Percentiles rank a stretch among this genome's conserved stretches.
Conservation (phyloP, 1,140 invertebrate genomes). For the Dreissena polymorpha region DNA sequence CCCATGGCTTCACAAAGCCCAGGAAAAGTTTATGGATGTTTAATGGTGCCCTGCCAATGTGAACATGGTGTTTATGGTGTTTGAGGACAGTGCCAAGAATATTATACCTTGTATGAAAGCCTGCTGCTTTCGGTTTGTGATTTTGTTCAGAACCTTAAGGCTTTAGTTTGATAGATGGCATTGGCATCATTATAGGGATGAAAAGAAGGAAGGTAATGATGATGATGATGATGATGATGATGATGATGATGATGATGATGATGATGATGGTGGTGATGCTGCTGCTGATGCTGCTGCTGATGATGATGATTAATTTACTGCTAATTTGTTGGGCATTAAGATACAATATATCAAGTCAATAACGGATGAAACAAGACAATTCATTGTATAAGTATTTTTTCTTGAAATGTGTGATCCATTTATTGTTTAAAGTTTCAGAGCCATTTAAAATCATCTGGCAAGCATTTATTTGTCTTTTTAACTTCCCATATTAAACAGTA, state of each 20-base stretch:
- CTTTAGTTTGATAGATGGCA: too few species aligned
- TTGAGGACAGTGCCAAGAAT: neutral
- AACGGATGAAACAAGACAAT: too few species aligned
- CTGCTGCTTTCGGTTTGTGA: too few species aligned
- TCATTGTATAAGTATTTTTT: too few species aligned
- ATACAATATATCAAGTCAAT: too few species aligned
- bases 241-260: conserved; percentile 23
- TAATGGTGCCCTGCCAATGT: neutral
- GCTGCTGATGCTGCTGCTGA: conserved; percentile 5
- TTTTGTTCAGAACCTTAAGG: too few species aligned
- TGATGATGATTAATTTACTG: conserved; percentile 1
- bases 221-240: conserved; percentile 30
- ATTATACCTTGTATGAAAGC: neutral
- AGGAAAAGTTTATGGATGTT: neutral
- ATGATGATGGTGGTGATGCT: conserved; percentile 20
- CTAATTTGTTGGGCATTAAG: neutral
- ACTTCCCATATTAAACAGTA: neutral
- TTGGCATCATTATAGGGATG: conserved; percentile 16
- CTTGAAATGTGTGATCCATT: too few species aligned
- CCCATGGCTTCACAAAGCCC: neutral
- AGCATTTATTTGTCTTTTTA: too few species aligned
- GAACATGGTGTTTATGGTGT: neutral
- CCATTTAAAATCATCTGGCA: too few species aligned
- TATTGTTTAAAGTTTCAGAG: too few species aligned
- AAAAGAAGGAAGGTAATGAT: conserved; percentile 9